Conservation (phyloP, 2,113 vertebrate species). For the Pangasianodon gigas region DNA sequence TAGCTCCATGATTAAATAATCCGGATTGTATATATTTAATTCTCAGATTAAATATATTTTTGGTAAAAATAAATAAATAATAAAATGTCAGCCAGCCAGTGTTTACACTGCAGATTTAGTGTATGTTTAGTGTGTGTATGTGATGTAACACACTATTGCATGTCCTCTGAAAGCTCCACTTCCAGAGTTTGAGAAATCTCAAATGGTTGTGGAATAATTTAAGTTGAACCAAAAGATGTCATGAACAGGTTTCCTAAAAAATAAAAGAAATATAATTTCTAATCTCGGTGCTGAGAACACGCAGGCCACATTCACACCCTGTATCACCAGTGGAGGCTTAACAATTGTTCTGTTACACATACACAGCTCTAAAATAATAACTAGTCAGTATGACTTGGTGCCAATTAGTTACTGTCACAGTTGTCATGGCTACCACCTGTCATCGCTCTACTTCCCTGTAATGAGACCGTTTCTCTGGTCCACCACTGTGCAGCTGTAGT, state of each 20-base stretch:
- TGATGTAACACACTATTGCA: not conserved
- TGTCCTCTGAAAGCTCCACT: not conserved
- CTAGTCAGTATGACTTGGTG: not conserved
- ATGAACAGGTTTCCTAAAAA: not conserved
- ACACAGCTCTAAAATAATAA: not conserved
- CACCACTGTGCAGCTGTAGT: not conserved
- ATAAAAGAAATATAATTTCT: not conserved
- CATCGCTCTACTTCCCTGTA: not conserved
- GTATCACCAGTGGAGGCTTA: not conserved
- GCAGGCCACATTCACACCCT: not conserved
- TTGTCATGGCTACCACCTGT: constrained; percentile 6
- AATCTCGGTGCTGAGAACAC: not conserved
- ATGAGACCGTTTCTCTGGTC: not conserved
- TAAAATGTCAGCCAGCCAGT: too few relatives aligned
- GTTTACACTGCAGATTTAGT: too few relatives aligned
- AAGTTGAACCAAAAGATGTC: not conserved
- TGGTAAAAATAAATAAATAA: too few relatives aligned
- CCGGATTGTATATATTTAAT: too few relatives aligned
- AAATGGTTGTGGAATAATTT: not conserved
- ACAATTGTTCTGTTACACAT: not conserved
- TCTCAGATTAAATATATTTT: too few relatives aligned
- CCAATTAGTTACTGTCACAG: constrained; percentile 23
- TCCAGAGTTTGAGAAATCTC: not conserved
- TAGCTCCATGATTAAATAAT: not conserved
- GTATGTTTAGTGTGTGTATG: not conserved